A percentile compares a stretch with the other conserved stretches of the same genome.
phyloP scores from a whole-genome alignment of 2,113 vertebrate genomes.

The Pontoporia blainvillei region DNA sequence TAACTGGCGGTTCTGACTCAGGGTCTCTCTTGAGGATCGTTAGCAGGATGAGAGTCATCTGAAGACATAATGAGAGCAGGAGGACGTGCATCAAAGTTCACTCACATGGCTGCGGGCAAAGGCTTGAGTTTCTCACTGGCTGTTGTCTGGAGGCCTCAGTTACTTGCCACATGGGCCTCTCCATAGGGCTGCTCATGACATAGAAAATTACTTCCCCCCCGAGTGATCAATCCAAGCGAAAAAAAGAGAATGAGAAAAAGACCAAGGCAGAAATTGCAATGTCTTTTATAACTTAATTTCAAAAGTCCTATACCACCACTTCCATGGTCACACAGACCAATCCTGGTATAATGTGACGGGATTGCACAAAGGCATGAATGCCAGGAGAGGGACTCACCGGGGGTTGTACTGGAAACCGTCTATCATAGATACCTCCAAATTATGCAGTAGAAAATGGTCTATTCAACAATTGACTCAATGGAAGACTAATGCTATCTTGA shows the following conservation, averaged over 20 bases:
- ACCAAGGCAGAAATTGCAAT: not conserved
- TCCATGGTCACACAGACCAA: not conserved
- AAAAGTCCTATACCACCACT: not conserved
- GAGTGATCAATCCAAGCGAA: not conserved
- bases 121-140: not conserved
- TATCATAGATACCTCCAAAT: not conserved
- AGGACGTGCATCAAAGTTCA: not conserved
- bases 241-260: not conserved
- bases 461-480: not conserved
- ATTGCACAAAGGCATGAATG: not conserved
- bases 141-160: not conserved
- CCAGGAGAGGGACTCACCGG: fast-evolving
- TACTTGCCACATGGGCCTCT: not conserved
- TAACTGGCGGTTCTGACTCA: not conserved
- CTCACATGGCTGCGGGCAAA: not conserved
- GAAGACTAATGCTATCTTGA: not conserved
- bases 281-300: not conserved
- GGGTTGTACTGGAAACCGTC: not conserved
- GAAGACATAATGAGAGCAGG: not conserved
- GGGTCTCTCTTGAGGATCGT: not conserved
- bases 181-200: not conserved
- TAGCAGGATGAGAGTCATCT: not conserved
- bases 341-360: too few relatives aligned
- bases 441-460: not conserved
- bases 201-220: not conserved